These are phyloP conservation scores for Oreochromis tanganicae DNA, from an alignment of 2,113 vertebrate genomes.

Conservation along the genomic window DNA sequence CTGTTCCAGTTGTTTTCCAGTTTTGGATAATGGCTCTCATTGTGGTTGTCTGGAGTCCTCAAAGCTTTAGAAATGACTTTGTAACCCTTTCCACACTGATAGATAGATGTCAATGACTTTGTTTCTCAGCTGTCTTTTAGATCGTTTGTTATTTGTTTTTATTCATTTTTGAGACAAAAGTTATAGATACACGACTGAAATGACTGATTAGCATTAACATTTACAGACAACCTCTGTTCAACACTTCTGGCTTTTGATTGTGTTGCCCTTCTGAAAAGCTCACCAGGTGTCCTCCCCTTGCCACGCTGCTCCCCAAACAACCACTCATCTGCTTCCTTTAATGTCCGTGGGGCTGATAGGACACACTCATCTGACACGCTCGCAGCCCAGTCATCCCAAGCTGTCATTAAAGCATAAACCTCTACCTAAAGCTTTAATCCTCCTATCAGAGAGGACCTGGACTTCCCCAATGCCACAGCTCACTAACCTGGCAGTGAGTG, in stretches of 20 bases:
- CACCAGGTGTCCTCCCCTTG: not conserved
- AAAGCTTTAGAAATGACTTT: not conserved
- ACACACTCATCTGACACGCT: constrained; percentile 20
- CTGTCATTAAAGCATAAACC: constrained; percentile 49
- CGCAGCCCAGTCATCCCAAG: constrained; percentile 31
- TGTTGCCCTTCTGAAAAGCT: not conserved
- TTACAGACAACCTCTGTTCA: not conserved
- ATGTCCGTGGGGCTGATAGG: constrained; percentile 20
- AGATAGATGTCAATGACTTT: not conserved
- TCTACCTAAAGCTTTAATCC: constrained; percentile 55
- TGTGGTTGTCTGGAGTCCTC: not conserved
- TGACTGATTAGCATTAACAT: not conserved
- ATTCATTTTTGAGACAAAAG: not conserved
- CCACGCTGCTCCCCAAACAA: not conserved
- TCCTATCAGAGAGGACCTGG: constrained; percentile 41
- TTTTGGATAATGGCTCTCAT: not conserved
- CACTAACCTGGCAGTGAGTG: constrained; percentile 40
- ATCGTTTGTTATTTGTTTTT: not conserved
- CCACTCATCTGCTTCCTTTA: constrained; percentile 21
- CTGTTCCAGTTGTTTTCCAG: not conserved
- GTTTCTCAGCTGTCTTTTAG: not conserved
- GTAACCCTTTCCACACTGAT: not conserved
- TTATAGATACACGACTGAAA: not conserved
- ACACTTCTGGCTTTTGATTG: not conserved
- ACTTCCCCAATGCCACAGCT: constrained; percentile 52